Evolutionary conservation across 2,888 invertebrate genomes (phyloP).

Genomic region (Siphonodentalium dalli): DNA sequence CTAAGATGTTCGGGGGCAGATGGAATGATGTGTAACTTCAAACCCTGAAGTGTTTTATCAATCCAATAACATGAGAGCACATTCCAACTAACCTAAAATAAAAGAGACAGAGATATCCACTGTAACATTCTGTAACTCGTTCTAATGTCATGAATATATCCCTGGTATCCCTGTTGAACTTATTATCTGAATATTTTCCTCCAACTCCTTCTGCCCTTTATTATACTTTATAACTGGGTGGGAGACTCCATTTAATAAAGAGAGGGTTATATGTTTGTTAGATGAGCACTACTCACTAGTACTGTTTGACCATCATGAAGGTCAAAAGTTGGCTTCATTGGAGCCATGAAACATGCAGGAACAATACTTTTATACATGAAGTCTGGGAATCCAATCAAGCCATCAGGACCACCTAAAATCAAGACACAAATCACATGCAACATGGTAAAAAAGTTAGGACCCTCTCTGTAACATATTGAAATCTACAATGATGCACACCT

Average conservation of each 20-base stretch:
- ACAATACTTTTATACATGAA: conserved; percentile 69
- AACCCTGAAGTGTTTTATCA: too few relatives aligned
- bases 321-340: conserved; percentile 68
- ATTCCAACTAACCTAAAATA: too few relatives aligned
- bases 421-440: too few relatives aligned
- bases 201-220: not conserved
- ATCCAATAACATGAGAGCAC: too few relatives aligned
- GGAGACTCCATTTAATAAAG: too few relatives aligned
- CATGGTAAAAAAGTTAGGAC: too few relatives aligned
- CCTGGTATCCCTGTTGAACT: not conserved
- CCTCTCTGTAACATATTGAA: too few relatives aligned
- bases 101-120: not conserved
- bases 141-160: not conserved
- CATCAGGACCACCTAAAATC: conserved; percentile 61
- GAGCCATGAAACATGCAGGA: conserved; percentile 69
- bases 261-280: not conserved
- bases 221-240: not conserved
- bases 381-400: conserved; percentile 66
- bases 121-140: not conserved
- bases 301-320: conserved; percentile 68
- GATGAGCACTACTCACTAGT: conserved; percentile 47
- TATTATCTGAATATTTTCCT: not conserved
- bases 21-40: too few relatives aligned
- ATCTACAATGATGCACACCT: too few relatives aligned
- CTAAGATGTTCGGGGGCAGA: too few relatives aligned